phyloP scores from a whole-genome alignment of 2,888 invertebrate genomes.

The Papilio elwesi region DNA sequence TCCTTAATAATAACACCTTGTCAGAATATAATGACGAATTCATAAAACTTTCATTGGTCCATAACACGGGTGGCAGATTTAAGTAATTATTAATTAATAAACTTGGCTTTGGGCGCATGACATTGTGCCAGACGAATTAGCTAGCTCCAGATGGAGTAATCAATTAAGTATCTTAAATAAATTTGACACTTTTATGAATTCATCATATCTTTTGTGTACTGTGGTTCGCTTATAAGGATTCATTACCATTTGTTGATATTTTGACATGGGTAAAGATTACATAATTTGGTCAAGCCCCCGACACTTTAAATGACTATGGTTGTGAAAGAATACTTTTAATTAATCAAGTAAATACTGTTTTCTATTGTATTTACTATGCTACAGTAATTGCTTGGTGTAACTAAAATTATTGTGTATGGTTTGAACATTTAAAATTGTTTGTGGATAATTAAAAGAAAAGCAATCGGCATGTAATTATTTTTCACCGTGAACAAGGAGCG shows the following conservation, averaged over 20 bases:
- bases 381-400: neutral
- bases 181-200: neutral
- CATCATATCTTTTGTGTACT: neutral
- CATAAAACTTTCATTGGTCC: no score
- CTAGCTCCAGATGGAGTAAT: neutral
- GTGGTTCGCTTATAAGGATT: no score
- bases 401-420: neutral
- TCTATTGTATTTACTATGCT: neutral
- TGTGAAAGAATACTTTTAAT: neutral
- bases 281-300: no score
- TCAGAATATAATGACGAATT: no score
- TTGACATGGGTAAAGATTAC: no score
- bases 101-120: neutral
- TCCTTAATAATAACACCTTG: no score
- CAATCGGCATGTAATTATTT: neutral
- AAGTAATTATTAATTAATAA: neutral
- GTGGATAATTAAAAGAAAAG: neutral
- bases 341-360: neutral
- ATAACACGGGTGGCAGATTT: neutral
- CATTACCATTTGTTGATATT: no score
- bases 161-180: conserved; percentile 5
- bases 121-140: neutral
- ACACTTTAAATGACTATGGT: no score
- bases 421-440: neutral
- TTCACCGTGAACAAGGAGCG: neutral